phyloP scores from a whole-genome alignment of 2,797 vertebrate species.

The Darevskia mixta region DNA sequence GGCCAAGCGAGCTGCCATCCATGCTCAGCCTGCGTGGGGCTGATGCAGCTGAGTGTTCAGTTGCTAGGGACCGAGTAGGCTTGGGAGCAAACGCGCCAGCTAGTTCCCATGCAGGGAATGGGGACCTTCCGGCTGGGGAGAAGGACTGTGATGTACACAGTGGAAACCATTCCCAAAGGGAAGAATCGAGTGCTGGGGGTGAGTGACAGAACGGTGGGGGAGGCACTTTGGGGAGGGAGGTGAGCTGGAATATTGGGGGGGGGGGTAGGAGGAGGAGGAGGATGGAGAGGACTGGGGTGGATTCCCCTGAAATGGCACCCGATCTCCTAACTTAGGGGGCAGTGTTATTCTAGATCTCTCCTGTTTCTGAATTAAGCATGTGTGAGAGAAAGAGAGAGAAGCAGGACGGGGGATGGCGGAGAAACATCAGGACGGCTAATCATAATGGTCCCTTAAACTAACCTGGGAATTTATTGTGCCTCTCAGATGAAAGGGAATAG shows the following conservation, averaged over 20 bases:
- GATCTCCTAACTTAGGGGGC: not conserved
- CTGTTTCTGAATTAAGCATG: not conserved
- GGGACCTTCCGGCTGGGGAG: constrained; percentile 46
- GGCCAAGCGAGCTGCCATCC: constrained; percentile 11
- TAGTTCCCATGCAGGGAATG: constrained; percentile 44
- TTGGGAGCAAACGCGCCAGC: constrained; percentile 2
- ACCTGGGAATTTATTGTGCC: not conserved
- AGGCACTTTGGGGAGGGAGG: not conserved
- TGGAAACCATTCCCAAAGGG: constrained; percentile 48
- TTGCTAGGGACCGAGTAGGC: constrained; percentile 9
- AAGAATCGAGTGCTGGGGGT: constrained; percentile 48
- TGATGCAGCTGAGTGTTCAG: constrained; percentile 12
- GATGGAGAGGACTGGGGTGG: not conserved
- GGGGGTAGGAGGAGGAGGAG: not conserved
- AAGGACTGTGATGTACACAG: constrained; percentile 47
- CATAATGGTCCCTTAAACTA: not conserved
- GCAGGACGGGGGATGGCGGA: too few species aligned
- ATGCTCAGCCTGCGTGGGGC: constrained; percentile 21
- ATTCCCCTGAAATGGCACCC: not conserved
- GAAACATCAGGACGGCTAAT: not conserved
- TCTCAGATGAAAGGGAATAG: not conserved
- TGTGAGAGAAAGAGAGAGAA: not conserved
- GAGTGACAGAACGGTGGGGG: constrained; percentile 23
- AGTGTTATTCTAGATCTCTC: not conserved
- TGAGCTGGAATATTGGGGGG: not conserved